Evolutionary conservation across 2,113 vertebrate genomes (phyloP).

Genomic region (Psettodes erumei): DNA sequence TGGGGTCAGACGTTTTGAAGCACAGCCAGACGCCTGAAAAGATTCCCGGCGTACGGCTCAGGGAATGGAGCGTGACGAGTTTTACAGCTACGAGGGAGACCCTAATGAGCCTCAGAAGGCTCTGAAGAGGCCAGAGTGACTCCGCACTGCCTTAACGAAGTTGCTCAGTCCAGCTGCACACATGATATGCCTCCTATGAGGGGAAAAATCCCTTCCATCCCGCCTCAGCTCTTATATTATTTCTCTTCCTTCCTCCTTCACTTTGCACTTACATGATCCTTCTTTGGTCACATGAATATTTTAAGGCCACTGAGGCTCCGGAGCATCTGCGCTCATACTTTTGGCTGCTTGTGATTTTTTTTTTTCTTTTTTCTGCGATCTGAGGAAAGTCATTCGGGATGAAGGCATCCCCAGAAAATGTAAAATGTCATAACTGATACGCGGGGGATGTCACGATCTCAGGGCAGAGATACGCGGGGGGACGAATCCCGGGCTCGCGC

Average conservation of each 20-base stretch:
- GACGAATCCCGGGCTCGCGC: constrained; percentile 26
- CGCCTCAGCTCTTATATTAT: constrained; percentile 29
- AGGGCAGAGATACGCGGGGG: constrained; percentile 21
- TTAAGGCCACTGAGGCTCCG: constrained; percentile 4
- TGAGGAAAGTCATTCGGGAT: background rate
- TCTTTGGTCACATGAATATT: constrained; percentile 14
- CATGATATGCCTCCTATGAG: constrained; percentile 42
- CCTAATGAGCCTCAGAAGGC: constrained; percentile 67
- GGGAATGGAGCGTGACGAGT: constrained; percentile 48
- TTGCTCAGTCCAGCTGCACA: constrained; percentile 38
- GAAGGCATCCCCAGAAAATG: constrained; percentile 18
- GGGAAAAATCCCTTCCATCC: constrained; percentile 4
- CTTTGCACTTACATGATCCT: constrained; percentile 41
- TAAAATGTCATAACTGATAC: constrained; percentile 23
- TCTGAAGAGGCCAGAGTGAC: constrained; percentile 40
- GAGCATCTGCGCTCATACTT: constrained; percentile 16
- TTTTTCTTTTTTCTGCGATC: background rate
- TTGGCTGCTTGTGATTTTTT: background rate
- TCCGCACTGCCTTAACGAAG: constrained; percentile 35
- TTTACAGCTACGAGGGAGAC: constrained; percentile 54
- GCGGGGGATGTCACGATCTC: constrained; percentile 29
- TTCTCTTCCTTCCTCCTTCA: constrained; percentile 1
- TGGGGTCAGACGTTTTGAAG: constrained; percentile 40
- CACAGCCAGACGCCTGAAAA: constrained; percentile 34
- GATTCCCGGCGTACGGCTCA: constrained; percentile 31